Evolutionary conservation across 2,797 vertebrate species (phyloP).

Genomic region (Megaceryle alcyon): DNA sequence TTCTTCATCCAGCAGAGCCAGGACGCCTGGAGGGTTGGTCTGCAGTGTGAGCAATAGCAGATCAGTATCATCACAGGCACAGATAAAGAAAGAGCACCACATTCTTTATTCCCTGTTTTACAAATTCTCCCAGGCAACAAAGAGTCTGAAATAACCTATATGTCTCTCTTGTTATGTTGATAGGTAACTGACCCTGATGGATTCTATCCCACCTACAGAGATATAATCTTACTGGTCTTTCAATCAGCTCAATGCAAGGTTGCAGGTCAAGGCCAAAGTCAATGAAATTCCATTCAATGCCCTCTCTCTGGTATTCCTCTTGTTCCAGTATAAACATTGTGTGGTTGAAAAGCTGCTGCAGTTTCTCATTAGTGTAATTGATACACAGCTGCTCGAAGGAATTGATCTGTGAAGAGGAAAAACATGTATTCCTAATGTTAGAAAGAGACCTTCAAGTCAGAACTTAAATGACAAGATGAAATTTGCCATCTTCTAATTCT

Average conservation of each 20-base stretch:
- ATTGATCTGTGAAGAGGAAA: constrained; percentile 83
- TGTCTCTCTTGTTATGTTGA: not conserved
- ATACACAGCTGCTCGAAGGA: constrained; percentile 95
- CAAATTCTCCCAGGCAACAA: not conserved
- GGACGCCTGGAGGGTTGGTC: constrained; percentile 95
- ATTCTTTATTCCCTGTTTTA: not conserved
- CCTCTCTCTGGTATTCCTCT: constrained; percentile 92
- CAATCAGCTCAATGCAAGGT: constrained; percentile 79
- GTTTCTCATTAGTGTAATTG: constrained; percentile 95
- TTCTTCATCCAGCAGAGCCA: constrained; percentile 96
- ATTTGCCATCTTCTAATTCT: not conserved
- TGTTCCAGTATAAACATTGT: constrained; percentile 96
- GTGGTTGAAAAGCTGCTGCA: constrained; percentile 96
- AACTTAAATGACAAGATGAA: not conserved
- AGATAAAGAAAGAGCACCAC: not conserved
- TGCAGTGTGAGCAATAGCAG: constrained; percentile 49
- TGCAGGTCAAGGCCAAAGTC: constrained; percentile 85
- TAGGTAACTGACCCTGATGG: not conserved
- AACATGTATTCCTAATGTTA: not conserved
- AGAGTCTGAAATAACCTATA: not conserved
- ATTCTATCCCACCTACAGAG: not conserved
- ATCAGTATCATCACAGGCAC: not conserved
- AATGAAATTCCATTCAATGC: constrained; percentile 97
- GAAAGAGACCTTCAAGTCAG: not conserved
- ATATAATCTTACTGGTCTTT: constrained; percentile 74